Base-by-base conservation (phyloP, 2,113 vertebrate species). In the Dicerorhinus sumatrensis region DNA sequence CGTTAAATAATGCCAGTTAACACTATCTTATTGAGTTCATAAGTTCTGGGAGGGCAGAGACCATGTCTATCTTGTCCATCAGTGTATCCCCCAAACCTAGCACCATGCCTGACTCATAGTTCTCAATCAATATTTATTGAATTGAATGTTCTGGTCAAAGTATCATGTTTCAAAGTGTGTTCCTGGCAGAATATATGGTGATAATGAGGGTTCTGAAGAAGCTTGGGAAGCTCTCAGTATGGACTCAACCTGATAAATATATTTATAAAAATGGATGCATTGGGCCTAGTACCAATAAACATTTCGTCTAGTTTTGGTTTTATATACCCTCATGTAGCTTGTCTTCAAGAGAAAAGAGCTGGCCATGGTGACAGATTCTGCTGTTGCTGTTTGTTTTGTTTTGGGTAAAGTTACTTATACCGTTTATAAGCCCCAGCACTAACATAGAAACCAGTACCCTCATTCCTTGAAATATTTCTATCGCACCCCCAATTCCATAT, bases 241-340 rank as follows among this genome's bases (percentile, higher is more conserved):
- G 17, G 70, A 60, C 36, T 39, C 56, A 63, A 36, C 25, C 67
- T 51, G 29, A 60, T 69, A 62, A 94, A 90, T 75, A 73, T 25
- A 92, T 63, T 77, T 51, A 18, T 86, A 72, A 72, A 87, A 83
- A 58, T 33, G 42, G 17, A 39, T 82, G 13, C 29, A 36, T 10
- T 13, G 36, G 18, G 27, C 18, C 48, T 58, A 63, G 42, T 27
- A 62, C 60, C 51, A 58, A 84, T 51, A 80, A 75, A 56, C 29
- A 75, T 91, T 79, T 77, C 70, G 56, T 63, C 54, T 63, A 80
- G 21, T 42, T 91, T 88, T 85, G n/a, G 75, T 89, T 91, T 58
- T 84, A 2, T 36, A 75, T 10, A 18, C 11, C 39, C 42, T 11
- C 23, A 42, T 42, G 25, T 29, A 75, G 7, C 25, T 85, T 21